A percentile compares a stretch with the other conserved stretches of the same genome.
These are phyloP conservation scores for Eulemur coronatus DNA, from an alignment of 2,797 vertebrate species.

Conservation along the genomic window DNA sequence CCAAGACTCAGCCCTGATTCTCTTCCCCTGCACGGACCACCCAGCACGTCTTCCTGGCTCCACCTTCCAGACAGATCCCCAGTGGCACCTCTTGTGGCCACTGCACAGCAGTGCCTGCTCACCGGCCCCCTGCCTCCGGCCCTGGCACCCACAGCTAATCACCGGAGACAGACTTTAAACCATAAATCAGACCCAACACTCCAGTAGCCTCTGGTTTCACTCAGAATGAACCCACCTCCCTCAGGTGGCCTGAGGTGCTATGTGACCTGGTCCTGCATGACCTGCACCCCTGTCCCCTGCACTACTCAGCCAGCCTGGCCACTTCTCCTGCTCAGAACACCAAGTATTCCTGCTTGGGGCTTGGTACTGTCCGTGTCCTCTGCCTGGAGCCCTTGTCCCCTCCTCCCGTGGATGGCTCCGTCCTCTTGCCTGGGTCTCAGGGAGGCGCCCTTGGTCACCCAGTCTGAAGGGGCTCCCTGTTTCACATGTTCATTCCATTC, in stretches of 20 bases:
- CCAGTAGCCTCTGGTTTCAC: background rate
- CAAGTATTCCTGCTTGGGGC: no score
- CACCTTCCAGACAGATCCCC: background rate
- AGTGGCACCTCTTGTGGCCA: no score
- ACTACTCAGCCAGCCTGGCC: background rate
- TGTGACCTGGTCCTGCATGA: accelerated
- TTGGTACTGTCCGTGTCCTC: background rate
- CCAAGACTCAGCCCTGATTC: background rate
- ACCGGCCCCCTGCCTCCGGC: background rate
- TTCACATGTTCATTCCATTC: background rate
- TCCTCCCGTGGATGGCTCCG: background rate
- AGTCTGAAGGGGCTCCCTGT: background rate
- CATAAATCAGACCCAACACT: background rate
- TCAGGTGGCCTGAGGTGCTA: background rate
- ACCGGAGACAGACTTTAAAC: background rate
- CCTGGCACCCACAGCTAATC: background rate
- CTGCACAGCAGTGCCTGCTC: background rate
- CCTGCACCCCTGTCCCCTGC: background rate
- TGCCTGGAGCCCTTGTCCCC: background rate
- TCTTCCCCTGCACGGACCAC: background rate
- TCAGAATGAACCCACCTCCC: background rate
- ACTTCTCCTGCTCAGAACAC: background rate
- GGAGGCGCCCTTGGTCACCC: background rate
- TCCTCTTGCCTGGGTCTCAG: background rate
- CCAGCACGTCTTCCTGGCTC: background rate